phyloP scores from a whole-genome alignment of 2,888 invertebrate species.

The Callosobruchus maculatus region DNA sequence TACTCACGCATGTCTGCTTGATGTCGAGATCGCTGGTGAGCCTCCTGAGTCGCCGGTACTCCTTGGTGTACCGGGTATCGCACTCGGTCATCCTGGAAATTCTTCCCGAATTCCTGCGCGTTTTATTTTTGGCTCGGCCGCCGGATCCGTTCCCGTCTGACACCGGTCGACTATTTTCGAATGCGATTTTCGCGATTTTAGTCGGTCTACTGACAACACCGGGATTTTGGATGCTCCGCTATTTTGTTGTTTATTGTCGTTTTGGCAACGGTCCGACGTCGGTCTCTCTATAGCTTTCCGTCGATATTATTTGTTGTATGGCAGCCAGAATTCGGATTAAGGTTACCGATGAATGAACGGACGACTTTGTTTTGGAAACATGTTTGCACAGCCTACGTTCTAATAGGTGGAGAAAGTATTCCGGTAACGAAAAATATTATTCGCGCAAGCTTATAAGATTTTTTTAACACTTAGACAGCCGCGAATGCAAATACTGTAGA shows the following conservation, averaged over 20 bases:
- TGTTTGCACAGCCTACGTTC: too few species aligned
- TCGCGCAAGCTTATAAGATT: too few species aligned
- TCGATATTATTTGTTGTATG: not conserved
- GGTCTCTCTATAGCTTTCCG: not conserved
- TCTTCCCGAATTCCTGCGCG: not conserved
- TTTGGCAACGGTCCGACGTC: not conserved
- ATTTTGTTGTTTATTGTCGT: not conserved
- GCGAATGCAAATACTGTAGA: too few species aligned
- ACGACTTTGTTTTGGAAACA: not conserved
- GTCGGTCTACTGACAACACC: not conserved
- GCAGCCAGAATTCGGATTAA: not conserved
- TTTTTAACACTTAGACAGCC: too few species aligned
- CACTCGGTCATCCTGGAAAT: constrained; percentile 27
- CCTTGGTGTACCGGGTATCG: constrained; percentile 57
- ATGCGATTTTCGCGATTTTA: not conserved
- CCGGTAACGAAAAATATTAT: too few species aligned
- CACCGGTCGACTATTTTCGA: not conserved
- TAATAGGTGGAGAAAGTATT: too few species aligned
- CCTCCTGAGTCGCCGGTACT: constrained; percentile 65
- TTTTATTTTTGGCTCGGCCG: not conserved
- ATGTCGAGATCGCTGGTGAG: constrained; percentile 66
- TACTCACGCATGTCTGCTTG: constrained; percentile 66
- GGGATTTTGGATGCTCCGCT: not conserved
- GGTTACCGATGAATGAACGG: not conserved
- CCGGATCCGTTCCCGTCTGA: not conserved